Base-by-base conservation (phyloP, 2,888 invertebrate genomes). In the Heliconius ismenius region DNA sequence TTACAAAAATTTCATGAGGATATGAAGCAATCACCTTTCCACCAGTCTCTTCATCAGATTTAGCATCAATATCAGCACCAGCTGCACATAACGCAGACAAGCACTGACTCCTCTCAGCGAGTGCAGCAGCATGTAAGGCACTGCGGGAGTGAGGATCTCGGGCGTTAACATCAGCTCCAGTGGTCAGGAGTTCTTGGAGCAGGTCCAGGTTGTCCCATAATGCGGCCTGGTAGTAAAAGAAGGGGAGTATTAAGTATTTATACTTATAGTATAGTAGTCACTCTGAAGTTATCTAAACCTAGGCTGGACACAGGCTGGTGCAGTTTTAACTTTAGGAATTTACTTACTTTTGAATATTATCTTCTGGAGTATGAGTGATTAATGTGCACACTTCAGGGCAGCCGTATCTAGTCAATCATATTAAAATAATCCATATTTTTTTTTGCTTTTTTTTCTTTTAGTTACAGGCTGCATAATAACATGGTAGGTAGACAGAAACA, bases 161-260 rank as follows among this genome's bases (percentile, higher is more conserved):
- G 43, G 96, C 96, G 87, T 97, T 96, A 64, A 96, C 88, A 88
- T 95, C 80, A 83, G 97, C 96, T 0, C 97, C 97, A 0, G 93
- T 93, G 65, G 95, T 95, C 11, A 98, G 85, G 43, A 98, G 93
- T 89, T 98, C 98, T 85, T 96, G 96, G n/a, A 98, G 92, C 1
- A 98, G 94, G 86, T 98, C 98, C 26, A 96, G 95, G 86, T 98
- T 98, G 89, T 98, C 98, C 98, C 98, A 98, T 24, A 98, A 89
- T 0, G 70, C 70, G 0, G 70, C 70, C 70, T 70, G 15, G 21
- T 32, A 6, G 70, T n/a, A 15, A 13, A 62, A 62, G 11, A 18
- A 26, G 62, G 6, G 24, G 24, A 60, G 24, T 11, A 24, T 24
- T 49, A 49, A 49, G 18, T 18, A 18, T 6, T 49, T 49, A 18